phyloP scores from a whole-genome alignment of 2,888 invertebrate genomes.

The Latrodectus elegans region DNA sequence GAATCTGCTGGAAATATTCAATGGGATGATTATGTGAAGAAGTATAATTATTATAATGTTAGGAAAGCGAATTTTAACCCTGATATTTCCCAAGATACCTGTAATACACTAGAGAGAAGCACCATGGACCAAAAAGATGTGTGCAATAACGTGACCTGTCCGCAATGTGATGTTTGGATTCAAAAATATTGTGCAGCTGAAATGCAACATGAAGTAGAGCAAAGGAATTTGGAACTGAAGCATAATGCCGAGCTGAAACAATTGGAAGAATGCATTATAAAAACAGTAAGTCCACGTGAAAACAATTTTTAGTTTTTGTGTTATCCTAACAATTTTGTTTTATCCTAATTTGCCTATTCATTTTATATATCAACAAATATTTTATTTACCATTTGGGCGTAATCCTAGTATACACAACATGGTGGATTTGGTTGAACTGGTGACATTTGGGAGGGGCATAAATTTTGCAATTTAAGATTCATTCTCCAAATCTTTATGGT shows the following conservation, averaged over 20 bases:
- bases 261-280: conserved; percentile 41
- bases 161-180: conserved; percentile 41
- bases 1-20: conserved; percentile 9
- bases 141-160: conserved; percentile 33
- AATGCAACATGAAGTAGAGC: conserved; percentile 35
- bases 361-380: no score
- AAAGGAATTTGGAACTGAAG: conserved; percentile 19
- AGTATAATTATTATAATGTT: conserved; percentile 34
- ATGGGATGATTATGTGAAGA: conserved; percentile 24
- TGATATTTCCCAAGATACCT: conserved; percentile 2
- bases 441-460: no score
- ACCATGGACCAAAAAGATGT: conserved; percentile 10
- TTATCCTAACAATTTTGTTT: no score
- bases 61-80: conserved; percentile 4
- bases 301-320: no score
- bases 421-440: no score
- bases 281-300: conserved; percentile 31
- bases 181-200: conserved; percentile 35
- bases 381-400: no score
- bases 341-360: no score
- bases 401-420: no score
- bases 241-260: conserved; percentile 25
- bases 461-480: no score
- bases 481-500: no score
- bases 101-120: not conserved